These are phyloP conservation scores for Aelia acuminata DNA, from an alignment of 2,888 invertebrate genomes.

Conservation along the genomic window DNA sequence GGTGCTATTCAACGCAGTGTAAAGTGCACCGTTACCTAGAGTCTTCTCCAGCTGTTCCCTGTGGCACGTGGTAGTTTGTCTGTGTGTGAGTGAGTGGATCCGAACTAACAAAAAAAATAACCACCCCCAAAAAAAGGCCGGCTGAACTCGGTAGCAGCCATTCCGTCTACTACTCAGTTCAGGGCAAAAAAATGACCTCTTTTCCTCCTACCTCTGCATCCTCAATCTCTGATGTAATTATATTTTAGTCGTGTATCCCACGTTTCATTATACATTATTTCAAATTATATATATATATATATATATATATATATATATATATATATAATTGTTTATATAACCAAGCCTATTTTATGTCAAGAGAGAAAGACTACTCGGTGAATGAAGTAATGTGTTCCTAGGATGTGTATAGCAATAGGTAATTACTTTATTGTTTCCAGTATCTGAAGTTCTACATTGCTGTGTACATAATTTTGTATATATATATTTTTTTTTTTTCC, in stretches of 20 bases:
- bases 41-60: neutral
- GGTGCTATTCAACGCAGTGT: neutral
- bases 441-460: too few species aligned
- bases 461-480: too few species aligned
- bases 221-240: neutral
- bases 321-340: too few species aligned
- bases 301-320: too few species aligned
- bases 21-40: neutral
- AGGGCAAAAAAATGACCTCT: constrained; percentile 41
- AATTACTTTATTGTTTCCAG: too few species aligned
- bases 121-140: neutral
- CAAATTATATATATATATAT: too few species aligned
- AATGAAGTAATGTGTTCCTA: too few species aligned
- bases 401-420: too few species aligned
- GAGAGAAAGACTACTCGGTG: too few species aligned
- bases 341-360: too few species aligned
- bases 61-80: neutral
- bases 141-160: constrained; percentile 29
- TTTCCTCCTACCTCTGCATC: neutral
- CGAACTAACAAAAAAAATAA: neutral
- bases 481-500: too few species aligned
- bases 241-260: neutral
- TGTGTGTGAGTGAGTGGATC: neutral
- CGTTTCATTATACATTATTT: too few species aligned
- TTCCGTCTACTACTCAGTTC: neutral